Evolutionary conservation across 2,888 invertebrate species (phyloP).

Genomic region (Celastrina argiolus): DNA sequence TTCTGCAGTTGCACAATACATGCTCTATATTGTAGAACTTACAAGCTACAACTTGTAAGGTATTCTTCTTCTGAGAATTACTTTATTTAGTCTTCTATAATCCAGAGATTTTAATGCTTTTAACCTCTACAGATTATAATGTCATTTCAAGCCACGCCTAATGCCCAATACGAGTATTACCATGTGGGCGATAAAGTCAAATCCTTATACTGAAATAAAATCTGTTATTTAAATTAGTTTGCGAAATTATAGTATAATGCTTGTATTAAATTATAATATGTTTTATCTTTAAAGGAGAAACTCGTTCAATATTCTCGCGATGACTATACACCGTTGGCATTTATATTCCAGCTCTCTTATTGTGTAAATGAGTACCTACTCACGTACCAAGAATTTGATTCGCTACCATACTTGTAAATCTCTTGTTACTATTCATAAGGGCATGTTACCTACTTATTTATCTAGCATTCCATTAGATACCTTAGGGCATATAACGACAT

Average conservation of each 20-base stretch:
- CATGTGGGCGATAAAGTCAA: neutral
- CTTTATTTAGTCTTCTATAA: neutral
- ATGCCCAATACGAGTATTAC: neutral
- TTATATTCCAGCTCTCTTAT: slow-evolving; percentile 20
- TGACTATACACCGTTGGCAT: slow-evolving; percentile 17
- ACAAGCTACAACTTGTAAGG: too few species aligned
- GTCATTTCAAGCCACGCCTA: neutral
- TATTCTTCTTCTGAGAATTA: too few species aligned
- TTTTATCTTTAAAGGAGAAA: slow-evolving; percentile 13
- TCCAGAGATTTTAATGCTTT: neutral
- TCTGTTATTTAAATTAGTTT: neutral
- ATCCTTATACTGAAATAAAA: neutral
- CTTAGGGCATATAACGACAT: neutral
- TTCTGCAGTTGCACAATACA: too few species aligned
- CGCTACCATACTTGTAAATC: slow-evolving; percentile 19
- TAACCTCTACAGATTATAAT: neutral
- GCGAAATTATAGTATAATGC: neutral
- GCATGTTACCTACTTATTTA: slow-evolving; percentile 17
- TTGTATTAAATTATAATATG: neutral
- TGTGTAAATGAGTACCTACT: slow-evolving; percentile 14
- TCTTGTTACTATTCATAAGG: slow-evolving; percentile 18
- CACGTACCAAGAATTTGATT: slow-evolving; percentile 14
- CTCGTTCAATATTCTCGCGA: slow-evolving; percentile 12
- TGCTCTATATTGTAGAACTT: too few species aligned
- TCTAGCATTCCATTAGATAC: slow-evolving; percentile 13